phyloP scores from a whole-genome alignment of 2,797 vertebrate species.

The Pangasius krempfi region DNA sequence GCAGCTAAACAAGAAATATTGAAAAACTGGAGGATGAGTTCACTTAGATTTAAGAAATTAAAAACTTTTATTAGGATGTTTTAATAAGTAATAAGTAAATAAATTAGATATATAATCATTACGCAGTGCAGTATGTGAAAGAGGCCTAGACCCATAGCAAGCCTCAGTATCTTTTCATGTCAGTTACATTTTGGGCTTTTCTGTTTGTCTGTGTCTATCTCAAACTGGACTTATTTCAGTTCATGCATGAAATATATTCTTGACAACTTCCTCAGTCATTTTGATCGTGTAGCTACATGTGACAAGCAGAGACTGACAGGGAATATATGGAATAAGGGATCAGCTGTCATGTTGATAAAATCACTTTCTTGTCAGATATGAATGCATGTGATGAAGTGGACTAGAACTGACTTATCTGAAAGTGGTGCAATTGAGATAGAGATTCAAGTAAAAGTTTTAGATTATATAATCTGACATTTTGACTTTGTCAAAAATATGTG shows the following conservation, averaged over 20 bases:
- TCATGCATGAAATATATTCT: neutral
- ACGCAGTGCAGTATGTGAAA: neutral
- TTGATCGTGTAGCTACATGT: neutral
- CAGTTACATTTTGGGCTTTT: neutral
- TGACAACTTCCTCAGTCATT: neutral
- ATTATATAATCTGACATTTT: neutral
- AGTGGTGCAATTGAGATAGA: neutral
- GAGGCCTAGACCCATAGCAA: neutral
- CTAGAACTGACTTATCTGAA: neutral
- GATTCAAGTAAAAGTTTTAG: neutral
- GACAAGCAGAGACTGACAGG: neutral
- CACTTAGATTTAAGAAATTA: neutral
- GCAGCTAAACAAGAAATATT: neutral
- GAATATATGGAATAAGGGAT: neutral
- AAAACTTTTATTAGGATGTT: neutral
- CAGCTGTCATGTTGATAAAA: constrained; percentile 1
- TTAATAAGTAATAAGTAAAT: neutral
- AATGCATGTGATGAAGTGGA: neutral
- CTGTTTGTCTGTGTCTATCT: neutral
- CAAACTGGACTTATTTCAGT: neutral
- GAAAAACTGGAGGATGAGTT: neutral
- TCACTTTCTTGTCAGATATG: neutral
- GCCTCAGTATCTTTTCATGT: neutral
- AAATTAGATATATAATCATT: neutral
- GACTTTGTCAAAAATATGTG: neutral